Percentiles rank a stretch among this genome's conserved stretches.
Conservation (phyloP, 2,113 vertebrate genomes). For the Cepphus grylle region DNA sequence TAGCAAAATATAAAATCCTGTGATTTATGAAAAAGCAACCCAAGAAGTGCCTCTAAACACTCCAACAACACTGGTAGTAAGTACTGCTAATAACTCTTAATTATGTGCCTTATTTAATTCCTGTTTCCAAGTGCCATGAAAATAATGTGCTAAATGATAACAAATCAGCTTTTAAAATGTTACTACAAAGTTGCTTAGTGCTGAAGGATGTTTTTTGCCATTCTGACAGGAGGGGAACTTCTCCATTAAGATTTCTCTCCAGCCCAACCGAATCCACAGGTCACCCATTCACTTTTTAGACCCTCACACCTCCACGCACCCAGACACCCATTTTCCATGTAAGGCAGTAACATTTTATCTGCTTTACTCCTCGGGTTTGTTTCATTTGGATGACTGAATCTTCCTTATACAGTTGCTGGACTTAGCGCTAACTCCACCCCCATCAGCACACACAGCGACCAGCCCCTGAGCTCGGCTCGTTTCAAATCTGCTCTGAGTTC, state of each 20-base stretch:
- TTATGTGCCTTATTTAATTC: not conserved
- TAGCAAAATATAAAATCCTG: not conserved
- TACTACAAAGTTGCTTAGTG: not conserved
- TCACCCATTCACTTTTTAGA: not conserved
- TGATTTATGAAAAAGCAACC: not conserved
- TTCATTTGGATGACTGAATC: not conserved
- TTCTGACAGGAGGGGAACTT: not conserved
- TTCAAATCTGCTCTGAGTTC: not conserved
- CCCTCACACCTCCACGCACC: not conserved
- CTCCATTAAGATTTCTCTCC: not conserved
- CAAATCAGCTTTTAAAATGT: constrained; percentile 16
- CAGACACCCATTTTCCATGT: not conserved
- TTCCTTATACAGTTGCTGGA: not conserved
- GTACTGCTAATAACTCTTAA: constrained; percentile 31
- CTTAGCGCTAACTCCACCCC: not conserved
- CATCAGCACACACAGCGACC: not conserved
- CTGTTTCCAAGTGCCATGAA: not conserved
- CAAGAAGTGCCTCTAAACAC: not conserved
- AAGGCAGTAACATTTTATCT: not conserved
- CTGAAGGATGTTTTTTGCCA: not conserved
- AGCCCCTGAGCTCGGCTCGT: not conserved
- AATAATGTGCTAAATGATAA: constrained; percentile 2
- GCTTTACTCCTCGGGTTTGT: not conserved
- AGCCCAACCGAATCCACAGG: not conserved
- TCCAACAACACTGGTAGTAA: not conserved